phyloP scores from a whole-genome alignment of 2,113 vertebrate species.

The Stigmatopora argus region DNA sequence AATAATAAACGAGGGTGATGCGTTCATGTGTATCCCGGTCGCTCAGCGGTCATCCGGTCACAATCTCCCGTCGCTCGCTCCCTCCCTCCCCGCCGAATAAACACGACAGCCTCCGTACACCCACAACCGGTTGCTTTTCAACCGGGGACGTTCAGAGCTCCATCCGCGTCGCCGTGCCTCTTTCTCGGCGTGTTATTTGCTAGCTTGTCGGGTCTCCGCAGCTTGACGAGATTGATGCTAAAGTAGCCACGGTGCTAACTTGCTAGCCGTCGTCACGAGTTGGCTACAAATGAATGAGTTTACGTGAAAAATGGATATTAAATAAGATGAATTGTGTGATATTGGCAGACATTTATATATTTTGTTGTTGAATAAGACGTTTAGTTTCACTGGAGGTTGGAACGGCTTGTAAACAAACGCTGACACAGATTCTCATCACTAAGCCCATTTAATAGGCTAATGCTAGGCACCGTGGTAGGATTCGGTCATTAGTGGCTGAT shows the following conservation, averaged over 20 bases:
- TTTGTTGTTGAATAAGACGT: constrained; percentile 11
- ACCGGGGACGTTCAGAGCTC: background rate
- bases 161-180: background rate
- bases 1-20: background rate
- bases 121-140: background rate
- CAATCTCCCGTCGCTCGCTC: background rate
- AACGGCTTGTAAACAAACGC: constrained; percentile 31
- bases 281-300: background rate
- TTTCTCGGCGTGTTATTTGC: background rate
- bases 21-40: background rate
- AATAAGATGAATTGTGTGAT: background rate
- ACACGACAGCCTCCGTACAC: background rate
- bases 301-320: background rate
- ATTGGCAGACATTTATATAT: background rate
- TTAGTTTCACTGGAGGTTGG: constrained; percentile 5
- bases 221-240: background rate
- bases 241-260: background rate
- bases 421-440: constrained; percentile 32
- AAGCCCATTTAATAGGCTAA: constrained; percentile 12
- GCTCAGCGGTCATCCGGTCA: constrained; percentile 7
- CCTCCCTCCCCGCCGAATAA: background rate
- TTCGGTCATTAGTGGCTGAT: background rate
- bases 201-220: background rate
- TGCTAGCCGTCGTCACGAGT: background rate
- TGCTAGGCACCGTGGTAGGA: background rate